phyloP scores from a whole-genome alignment of 2,888 invertebrate species.

The Acanthosepion lycidas region DNA sequence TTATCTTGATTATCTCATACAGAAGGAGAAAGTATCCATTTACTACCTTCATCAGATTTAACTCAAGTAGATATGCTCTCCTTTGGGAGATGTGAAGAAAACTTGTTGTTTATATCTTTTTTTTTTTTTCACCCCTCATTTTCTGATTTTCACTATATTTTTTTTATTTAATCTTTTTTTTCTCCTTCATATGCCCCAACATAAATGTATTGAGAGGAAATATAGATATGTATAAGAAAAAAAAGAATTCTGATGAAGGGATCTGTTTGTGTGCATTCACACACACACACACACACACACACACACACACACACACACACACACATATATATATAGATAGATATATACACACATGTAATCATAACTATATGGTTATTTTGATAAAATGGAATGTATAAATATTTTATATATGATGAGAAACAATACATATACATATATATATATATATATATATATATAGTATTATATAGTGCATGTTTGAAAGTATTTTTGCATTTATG shows the following conservation, averaged over 20 bases:
- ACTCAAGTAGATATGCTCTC: constrained; percentile 21
- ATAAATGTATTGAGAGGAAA: background rate
- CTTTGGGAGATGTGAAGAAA: constrained; percentile 10
- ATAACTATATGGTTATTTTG: background rate
- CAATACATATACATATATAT: too few relatives aligned
- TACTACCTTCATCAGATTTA: constrained; percentile 33
- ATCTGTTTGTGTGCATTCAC: background rate
- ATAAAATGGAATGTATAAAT: constrained; percentile 1
- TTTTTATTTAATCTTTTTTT: constrained; percentile 25
- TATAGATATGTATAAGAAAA: background rate
- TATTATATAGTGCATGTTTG: background rate
- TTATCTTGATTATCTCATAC: background rate
- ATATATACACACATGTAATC: background rate
- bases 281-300: background rate
- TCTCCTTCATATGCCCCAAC: background rate
- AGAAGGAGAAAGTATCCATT: background rate
- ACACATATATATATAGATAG: background rate
- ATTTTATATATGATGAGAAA: background rate
- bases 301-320: background rate
- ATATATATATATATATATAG: too few relatives aligned
- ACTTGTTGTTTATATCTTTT: background rate
- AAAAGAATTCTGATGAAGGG: background rate
- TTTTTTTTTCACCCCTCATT: background rate
- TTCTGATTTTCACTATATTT: background rate
- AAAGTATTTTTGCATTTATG: background rate